These are phyloP conservation scores for Empidonax traillii DNA, from an alignment of 2,113 vertebrate genomes.

Conservation along the genomic window DNA sequence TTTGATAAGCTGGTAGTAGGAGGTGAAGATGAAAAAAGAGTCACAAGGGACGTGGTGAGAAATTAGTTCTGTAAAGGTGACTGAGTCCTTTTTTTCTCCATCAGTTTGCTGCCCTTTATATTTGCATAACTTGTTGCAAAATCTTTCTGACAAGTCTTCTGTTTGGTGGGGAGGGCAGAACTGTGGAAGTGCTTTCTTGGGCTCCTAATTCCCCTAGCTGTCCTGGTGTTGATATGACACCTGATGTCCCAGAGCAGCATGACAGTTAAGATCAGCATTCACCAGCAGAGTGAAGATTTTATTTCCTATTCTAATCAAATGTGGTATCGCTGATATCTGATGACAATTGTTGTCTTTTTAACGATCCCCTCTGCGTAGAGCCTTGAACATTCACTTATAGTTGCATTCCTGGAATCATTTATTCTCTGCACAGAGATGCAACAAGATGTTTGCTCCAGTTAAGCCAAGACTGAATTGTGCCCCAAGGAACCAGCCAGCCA, in stretches of 20 bases:
- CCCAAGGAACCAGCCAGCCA: constrained; percentile 16
- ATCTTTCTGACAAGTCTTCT: not conserved
- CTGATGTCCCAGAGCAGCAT: not conserved
- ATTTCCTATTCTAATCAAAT: not conserved
- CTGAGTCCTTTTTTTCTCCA: not conserved
- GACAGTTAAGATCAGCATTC: not conserved
- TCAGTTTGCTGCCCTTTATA: not conserved
- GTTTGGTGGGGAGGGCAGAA: not conserved
- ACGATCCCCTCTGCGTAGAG: not conserved
- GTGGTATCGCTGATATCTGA: not conserved
- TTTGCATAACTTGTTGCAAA: not conserved
- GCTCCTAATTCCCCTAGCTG: not conserved
- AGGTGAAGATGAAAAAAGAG: not conserved
- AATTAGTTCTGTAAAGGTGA: not conserved
- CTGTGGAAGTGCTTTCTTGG: not conserved
- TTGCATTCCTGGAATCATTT: not conserved
- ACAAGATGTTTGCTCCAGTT: not conserved
- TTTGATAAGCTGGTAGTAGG: not conserved
- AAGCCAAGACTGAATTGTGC: not conserved
- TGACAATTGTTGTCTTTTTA: constrained; percentile 13
- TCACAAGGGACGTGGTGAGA: not conserved
- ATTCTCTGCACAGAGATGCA: not conserved
- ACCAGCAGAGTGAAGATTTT: not conserved
- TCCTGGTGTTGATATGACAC: not conserved
- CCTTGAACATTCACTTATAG: not conserved